Evolutionary conservation across 1,140 invertebrate genomes (phyloP).

Genomic region (Psilanteris sp.): DNA sequence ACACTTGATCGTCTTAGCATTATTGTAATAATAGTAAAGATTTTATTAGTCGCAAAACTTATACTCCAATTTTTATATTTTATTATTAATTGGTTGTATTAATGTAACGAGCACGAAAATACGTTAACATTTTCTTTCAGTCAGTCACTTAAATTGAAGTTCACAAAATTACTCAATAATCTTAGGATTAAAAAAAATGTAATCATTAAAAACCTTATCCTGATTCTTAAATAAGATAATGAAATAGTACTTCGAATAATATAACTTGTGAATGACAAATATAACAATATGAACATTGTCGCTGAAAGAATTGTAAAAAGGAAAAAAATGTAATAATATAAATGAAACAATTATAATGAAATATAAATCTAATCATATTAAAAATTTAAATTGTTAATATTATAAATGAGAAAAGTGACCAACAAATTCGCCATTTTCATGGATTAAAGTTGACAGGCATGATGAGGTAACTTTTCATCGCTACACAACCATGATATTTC

Average conservation of each 20-base stretch:
- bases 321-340: background rate
- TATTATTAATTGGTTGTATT: slow-evolving; percentile 33
- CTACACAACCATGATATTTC: slow-evolving; percentile 8
- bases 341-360: too few species aligned
- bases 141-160: slow-evolving; percentile 58
- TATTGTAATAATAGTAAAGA: slow-evolving; percentile 48
- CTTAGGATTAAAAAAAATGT: slow-evolving; percentile 38
- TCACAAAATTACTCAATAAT: slow-evolving; percentile 49
- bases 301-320: too few species aligned
- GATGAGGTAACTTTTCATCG: slow-evolving; percentile 27
- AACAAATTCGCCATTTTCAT: slow-evolving; percentile 40
- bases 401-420: slow-evolving; percentile 25
- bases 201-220: slow-evolving; percentile 8
- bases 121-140: slow-evolving; percentile 48
- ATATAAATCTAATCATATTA: slow-evolving; percentile 10
- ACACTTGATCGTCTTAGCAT: slow-evolving; percentile 38
- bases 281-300: too few species aligned
- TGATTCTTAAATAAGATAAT: slow-evolving; percentile 43
- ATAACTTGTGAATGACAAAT: too few species aligned
- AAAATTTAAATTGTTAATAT: slow-evolving; percentile 11
- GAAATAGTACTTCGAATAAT: too few species aligned
- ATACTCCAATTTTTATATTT: slow-evolving; percentile 36
- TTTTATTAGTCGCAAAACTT: slow-evolving; percentile 44
- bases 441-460: slow-evolving; percentile 37
- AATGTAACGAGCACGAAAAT: slow-evolving; percentile 55